Evolutionary conservation across 2,113 vertebrate genomes (phyloP).

Genomic region (Lates calcarifer): DNA sequence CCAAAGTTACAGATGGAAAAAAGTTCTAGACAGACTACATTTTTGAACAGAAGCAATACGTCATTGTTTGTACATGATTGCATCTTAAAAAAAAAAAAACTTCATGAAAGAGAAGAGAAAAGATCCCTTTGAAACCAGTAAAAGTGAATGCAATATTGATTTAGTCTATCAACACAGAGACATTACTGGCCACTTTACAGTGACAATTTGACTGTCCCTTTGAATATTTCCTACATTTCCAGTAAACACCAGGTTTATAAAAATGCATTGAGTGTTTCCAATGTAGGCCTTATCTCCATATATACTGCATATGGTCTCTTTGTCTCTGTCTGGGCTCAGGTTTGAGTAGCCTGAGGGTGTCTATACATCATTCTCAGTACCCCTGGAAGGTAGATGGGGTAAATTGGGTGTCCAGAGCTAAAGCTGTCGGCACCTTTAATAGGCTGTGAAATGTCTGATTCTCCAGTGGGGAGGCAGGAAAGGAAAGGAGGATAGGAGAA

Average conservation of each 20-base stretch:
- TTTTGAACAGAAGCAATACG: background rate
- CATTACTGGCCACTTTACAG: background rate
- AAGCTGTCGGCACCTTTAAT: constrained; percentile 57
- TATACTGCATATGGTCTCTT: constrained; percentile 4
- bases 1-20: background rate
- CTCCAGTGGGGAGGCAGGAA: constrained; percentile 16
- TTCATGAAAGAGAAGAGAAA: background rate
- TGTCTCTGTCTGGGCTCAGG: background rate
- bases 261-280: constrained; percentile 29
- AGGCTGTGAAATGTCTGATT: constrained; percentile 40
- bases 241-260: constrained; percentile 27
- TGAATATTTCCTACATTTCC: constrained; percentile 4
- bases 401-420: constrained; percentile 21
- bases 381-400: background rate
- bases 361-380: constrained; percentile 13
- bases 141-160: constrained; percentile 8
- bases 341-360: constrained; percentile 1
- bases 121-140: background rate
- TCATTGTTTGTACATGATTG: background rate
- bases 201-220: background rate
- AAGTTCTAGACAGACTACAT: background rate
- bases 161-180: background rate
- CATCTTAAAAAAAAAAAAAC: background rate
- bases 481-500: background rate
- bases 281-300: background rate